phyloP scores from a whole-genome alignment of 2,113 vertebrate species.

The Mormyrus lacerda region DNA sequence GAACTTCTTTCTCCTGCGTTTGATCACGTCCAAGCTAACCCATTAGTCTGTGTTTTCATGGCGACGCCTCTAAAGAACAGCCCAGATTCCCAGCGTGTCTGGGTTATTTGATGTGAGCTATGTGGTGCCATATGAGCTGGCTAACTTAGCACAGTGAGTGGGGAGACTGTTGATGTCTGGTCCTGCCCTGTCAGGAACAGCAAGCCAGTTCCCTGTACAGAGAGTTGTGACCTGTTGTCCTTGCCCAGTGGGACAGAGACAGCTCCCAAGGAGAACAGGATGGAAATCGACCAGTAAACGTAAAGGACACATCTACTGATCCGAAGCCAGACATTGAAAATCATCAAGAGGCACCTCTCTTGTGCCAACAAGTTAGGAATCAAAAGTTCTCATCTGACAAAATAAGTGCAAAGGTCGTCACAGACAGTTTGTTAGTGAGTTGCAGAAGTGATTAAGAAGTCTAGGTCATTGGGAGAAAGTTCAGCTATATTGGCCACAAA shows the following conservation, averaged over 20 bases:
- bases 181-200: conserved; percentile 40
- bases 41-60: not conserved
- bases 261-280: not conserved
- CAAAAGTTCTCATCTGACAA: not conserved
- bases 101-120: no score
- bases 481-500: not conserved
- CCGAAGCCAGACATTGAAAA: not conserved
- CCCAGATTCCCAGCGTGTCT: not conserved
- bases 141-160: not conserved
- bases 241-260: not conserved
- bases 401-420: not conserved
- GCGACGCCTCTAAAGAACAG: not conserved
- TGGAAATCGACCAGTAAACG: not conserved
- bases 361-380: not conserved
- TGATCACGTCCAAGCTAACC: not conserved
- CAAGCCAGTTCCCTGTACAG: conserved; percentile 8
- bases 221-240: not conserved
- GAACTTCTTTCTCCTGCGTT: not conserved
- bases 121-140: not conserved
- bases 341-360: not conserved
- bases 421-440: not conserved
- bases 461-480: not conserved
- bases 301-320: not conserved
- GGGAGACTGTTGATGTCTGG: conserved; percentile 30
- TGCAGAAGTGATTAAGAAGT: not conserved